Percentiles rank a stretch among this genome's conserved stretches.
Conservation (phyloP, 2,888 invertebrate genomes). For the Pinctada fucata region DNA sequence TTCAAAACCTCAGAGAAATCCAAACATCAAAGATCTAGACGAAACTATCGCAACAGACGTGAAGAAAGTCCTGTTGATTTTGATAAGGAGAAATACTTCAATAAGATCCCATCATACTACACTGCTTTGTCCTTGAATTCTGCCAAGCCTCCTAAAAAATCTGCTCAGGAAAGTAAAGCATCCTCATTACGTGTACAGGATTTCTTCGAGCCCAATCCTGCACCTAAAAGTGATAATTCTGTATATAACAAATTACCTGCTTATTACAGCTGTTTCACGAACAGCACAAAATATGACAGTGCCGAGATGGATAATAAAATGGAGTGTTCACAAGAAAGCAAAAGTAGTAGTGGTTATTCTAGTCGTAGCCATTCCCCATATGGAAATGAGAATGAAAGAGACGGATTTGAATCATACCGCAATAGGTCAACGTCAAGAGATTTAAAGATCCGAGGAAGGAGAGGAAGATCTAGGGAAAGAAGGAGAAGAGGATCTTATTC, state of each 20-base stretch:
- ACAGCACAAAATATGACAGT: slow-evolving; percentile 72
- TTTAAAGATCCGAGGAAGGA: slow-evolving; percentile 17
- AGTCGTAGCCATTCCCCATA: slow-evolving; percentile 51
- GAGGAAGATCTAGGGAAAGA: slow-evolving; percentile 24
- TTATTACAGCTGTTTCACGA: slow-evolving; percentile 73
- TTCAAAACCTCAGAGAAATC: neutral
- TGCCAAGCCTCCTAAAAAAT: slow-evolving; percentile 54
- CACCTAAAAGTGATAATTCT: slow-evolving; percentile 52
- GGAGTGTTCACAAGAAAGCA: slow-evolving; percentile 44
- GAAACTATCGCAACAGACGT: slow-evolving; percentile 44
- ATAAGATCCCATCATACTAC: slow-evolving; percentile 72
- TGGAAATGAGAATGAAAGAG: slow-evolving; percentile 35
- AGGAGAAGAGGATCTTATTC: slow-evolving; percentile 44
- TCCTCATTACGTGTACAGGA: slow-evolving; percentile 49
- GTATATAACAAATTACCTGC: slow-evolving; percentile 70
- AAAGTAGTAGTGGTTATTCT: slow-evolving; percentile 55
- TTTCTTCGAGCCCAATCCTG: slow-evolving; percentile 57
- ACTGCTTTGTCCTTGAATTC: slow-evolving; percentile 66
- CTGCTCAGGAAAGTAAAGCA: slow-evolving; percentile 32
- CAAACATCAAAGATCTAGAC: slow-evolving; percentile 14
- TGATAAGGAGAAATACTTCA: slow-evolving; percentile 55
- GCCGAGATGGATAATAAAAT: slow-evolving; percentile 1
- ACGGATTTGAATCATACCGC: slow-evolving; percentile 33
- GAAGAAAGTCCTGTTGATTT: slow-evolving; percentile 39
- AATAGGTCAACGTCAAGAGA: slow-evolving; percentile 48